Base-by-base conservation (phyloP, 2,113 vertebrate genomes). In the Aphyosemion australe region DNA sequence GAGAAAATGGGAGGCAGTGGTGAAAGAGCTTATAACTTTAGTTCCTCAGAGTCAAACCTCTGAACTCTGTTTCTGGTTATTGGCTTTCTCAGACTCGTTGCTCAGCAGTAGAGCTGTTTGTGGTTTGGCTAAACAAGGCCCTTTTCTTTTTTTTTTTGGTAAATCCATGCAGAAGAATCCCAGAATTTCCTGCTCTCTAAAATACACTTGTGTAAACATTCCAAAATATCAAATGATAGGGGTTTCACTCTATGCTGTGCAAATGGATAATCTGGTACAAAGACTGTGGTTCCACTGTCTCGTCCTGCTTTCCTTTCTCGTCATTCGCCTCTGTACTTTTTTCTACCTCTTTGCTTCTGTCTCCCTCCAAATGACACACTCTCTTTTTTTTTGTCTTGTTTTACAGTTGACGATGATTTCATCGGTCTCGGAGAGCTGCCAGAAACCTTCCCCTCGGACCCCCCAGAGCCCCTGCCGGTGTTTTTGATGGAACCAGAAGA, bases 401-500 rank as follows among this genome's bases (percentile, higher is more conserved):
- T n/a, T 53, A 67, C 90, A 96, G 84, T 89, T 51, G 97, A 98
- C 9, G 96, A 99, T 2, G 97, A 98, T 81, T 97, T 97, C 89
- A 94, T 98, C 78, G 95, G 97, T 58, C 82, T 93, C 19, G 85
- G 91, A 1, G 96, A 98, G 52, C 93, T 99, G 65, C 97, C 97
- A 41, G 96, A 99, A 92, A 97, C 94, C 0, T 99, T 99, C 80
- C 97, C 97, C 0, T 99, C 97, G 1, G 97, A 98, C 80, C 97
- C 96, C 46, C 96, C 97, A 0, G 97, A 99, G 84, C 96, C 97
- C 4, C 90, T 99, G 57, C 97, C 97, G 0, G 95, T 97, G 75
- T 99, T 99, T 78, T 90, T 98, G 64, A 96, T 96, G 49, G 97
- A 99, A 66, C 97, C 97, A 0, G 96, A 98, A 83, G 97, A 99